Evolutionary conservation across 1,140 invertebrate species (phyloP).

Genomic region (Diabrotica undecimpunctata): DNA sequence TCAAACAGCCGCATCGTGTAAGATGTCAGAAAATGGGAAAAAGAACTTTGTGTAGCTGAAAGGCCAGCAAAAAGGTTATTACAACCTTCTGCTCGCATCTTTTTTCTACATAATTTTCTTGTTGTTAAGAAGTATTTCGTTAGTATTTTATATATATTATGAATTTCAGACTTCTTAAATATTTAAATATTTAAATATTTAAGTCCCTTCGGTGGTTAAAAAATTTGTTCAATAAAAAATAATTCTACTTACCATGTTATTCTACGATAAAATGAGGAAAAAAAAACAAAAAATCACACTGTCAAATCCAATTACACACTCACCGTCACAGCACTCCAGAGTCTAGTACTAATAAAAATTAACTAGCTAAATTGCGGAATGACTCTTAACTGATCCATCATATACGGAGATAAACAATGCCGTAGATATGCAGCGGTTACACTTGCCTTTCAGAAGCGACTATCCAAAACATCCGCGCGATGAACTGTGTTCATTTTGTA

Average conservation of each 20-base stretch:
- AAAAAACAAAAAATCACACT: conserved; percentile 16
- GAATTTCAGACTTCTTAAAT: too few relatives aligned
- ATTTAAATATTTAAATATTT: too few relatives aligned
- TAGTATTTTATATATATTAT: too few relatives aligned
- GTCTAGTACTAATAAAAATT: conserved; percentile 33
- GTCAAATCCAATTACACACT: conserved; percentile 12
- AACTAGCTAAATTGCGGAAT: conserved; percentile 38
- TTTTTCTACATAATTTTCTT: too few relatives aligned
- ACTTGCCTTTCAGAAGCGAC: conserved; percentile 1
- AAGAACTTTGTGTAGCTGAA: too few relatives aligned
- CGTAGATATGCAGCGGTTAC: conserved; percentile 1
- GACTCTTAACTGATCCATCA: conserved; percentile 21
- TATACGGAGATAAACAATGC: not conserved
- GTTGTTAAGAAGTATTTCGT: too few relatives aligned
- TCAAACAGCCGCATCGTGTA: too few relatives aligned
- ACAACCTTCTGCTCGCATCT: too few relatives aligned
- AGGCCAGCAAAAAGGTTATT: too few relatives aligned
- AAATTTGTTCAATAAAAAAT: too few relatives aligned
- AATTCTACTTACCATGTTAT: conserved; percentile 21
- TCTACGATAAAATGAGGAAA: conserved; percentile 6
- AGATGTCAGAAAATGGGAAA: too few relatives aligned
- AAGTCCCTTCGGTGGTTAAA: too few relatives aligned
- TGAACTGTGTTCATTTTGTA: not conserved
- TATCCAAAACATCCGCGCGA: not conserved
- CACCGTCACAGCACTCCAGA: conserved; percentile 14